A percentile compares a stretch with the other conserved stretches of the same genome.
These are phyloP conservation scores for Acanthoscelides obtectus DNA, from an alignment of 2,888 invertebrate species.

Conservation along the genomic window DNA sequence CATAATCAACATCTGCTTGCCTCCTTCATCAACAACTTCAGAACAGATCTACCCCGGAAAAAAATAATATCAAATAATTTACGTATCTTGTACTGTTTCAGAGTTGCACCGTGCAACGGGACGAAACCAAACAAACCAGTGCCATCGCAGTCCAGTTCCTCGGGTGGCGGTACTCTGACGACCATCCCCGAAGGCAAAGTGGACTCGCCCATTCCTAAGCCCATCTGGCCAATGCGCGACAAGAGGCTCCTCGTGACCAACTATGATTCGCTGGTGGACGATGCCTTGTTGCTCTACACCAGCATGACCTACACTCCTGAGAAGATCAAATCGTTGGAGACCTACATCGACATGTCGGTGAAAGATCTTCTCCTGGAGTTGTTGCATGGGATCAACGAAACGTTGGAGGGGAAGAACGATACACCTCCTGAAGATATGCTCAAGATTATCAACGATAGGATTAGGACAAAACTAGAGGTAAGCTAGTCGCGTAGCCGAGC, in stretches of 20 bases:
- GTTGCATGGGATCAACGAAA: conserved; percentile 42
- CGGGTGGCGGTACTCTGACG: conserved; percentile 41
- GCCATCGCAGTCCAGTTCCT: conserved; percentile 33
- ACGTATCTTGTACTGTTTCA: neutral
- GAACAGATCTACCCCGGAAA: too few relatives aligned
- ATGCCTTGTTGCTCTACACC: conserved; percentile 43
- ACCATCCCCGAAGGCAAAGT: conserved; percentile 49
- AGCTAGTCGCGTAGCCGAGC: too few relatives aligned
- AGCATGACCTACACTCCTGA: conserved; percentile 37
- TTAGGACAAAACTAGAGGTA: conserved; percentile 38
- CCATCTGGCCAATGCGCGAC: conserved; percentile 44
- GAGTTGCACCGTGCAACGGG: conserved; percentile 22
- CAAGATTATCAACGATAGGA: conserved; percentile 42
- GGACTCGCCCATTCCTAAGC: conserved; percentile 45
- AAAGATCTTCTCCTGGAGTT: conserved; percentile 45
- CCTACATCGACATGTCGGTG: conserved; percentile 35
- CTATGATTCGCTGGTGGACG: conserved; percentile 45
- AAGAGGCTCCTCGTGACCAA: conserved; percentile 22
- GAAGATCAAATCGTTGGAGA: conserved; percentile 18
- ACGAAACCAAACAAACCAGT: conserved; percentile 32
- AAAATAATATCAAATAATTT: neutral
- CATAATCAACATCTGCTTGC: too few relatives aligned
- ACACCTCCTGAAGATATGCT: conserved; percentile 43
- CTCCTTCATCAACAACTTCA: too few relatives aligned
- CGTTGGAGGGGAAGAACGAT: conserved; percentile 40